Percentiles rank a stretch among this genome's conserved stretches.
Conservation (phyloP, 23 tunicate species). For the Halocynthia aurantium region DNA sequence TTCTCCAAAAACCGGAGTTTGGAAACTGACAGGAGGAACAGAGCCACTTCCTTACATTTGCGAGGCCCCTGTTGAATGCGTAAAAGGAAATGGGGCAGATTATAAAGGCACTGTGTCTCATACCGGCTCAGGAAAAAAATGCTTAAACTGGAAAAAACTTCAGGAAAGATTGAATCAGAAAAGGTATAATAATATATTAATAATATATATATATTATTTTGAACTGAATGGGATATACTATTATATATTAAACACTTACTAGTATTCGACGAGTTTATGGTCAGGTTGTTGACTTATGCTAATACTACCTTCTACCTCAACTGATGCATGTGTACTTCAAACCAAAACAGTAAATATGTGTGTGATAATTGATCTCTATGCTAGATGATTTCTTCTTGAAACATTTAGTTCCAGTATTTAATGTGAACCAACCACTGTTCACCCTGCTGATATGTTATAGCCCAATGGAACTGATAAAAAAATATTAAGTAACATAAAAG, state of each 20-base stretch:
- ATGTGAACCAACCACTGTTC: neutral
- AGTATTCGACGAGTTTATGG: too few relatives aligned
- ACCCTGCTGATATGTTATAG: too few relatives aligned
- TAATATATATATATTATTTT: too few relatives aligned
- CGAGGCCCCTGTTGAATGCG: slow-evolving; percentile 51
- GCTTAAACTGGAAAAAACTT: slow-evolving; percentile 48
- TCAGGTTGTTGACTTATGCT: too few relatives aligned
- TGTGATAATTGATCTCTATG: neutral
- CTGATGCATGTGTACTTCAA: neutral
- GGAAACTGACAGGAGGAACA: slow-evolving; percentile 49
- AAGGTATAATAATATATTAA: neutral
- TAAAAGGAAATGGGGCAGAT: slow-evolving; percentile 39
- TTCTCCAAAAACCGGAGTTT: slow-evolving; percentile 13
- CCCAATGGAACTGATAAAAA: too few relatives aligned
- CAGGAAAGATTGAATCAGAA: neutral
- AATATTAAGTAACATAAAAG: too few relatives aligned
- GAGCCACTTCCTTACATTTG: slow-evolving; percentile 34
- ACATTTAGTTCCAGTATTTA: neutral
- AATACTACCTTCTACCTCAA: too few relatives aligned
- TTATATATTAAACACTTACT: too few relatives aligned
- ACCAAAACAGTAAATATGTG: slow-evolving; percentile 2
- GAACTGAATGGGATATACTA: too few relatives aligned
- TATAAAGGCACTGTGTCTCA: slow-evolving; percentile 54
- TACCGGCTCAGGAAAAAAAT: slow-evolving; percentile 42
- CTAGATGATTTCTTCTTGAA: neutral